Conservation (phyloP, 2,113 vertebrate genomes). For the Pogonocichla stellata region DNA sequence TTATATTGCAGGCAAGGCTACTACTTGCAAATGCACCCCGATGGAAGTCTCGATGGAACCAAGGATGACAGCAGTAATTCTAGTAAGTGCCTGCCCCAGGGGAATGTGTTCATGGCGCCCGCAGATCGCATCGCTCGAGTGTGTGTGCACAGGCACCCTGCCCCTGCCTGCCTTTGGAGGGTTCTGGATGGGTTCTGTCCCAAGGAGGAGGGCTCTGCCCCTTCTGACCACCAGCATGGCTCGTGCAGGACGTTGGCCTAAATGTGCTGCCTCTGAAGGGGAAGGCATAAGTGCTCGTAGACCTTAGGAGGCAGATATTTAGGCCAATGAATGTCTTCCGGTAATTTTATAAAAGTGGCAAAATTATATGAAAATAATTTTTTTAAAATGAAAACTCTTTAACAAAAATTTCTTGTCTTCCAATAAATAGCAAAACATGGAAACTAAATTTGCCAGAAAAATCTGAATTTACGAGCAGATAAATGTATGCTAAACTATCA, state of each 20-base stretch:
- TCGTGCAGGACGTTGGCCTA: background rate
- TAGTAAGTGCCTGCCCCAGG: constrained; percentile 80
- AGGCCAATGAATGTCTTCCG: background rate
- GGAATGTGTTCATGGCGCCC: background rate
- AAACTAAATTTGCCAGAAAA: background rate
- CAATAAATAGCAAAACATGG: background rate
- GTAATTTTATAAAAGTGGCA: background rate
- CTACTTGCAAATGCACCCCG: constrained; percentile 99
- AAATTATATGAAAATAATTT: background rate
- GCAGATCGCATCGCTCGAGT: background rate
- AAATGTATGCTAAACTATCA: background rate
- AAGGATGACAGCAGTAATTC: constrained; percentile 99
- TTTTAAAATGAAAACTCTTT: background rate
- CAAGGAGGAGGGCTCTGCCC: background rate
- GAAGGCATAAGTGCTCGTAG: background rate
- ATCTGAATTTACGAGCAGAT: background rate
- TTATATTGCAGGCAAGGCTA: constrained; percentile 99
- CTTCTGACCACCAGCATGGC: background rate
- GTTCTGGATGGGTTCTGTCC: background rate
- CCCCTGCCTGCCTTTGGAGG: constrained; percentile 16
- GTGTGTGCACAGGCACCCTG: background rate
- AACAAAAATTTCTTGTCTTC: background rate
- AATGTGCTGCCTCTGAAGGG: background rate
- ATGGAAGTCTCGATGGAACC: constrained; percentile 99
- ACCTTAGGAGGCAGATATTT: background rate